Base-by-base conservation (phyloP, 1,140 invertebrate genomes). In the Scaptodrosophila lebanonensis region DNA sequence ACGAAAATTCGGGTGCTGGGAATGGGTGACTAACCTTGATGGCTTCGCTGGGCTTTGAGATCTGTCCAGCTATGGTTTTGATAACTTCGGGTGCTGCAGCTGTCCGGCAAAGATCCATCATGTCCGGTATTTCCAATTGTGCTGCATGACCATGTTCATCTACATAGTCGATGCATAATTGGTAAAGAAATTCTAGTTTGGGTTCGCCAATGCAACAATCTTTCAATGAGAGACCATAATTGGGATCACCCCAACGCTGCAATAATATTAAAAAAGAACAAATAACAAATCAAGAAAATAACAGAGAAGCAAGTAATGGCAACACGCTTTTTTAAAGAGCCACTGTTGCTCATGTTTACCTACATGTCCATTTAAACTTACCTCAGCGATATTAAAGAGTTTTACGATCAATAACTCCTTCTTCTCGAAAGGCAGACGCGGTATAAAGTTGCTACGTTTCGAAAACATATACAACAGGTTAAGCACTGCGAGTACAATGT, bases 381-480 rank as follows among this genome's bases (percentile, higher is more conserved):
- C 93, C 91, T 97, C 95, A 20, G 95, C 95, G 52, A 96, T 89
- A 84, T 95, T 92, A 60, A 92, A 93, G 8, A 96, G 89, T 77
- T 94, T 89, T n/a, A 91, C 90, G 22, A 96, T 88, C 16, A 96
- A 87, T 27, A 92, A 91, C 79, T 93, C 91, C 66, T 93, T 89
- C 73, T 94, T 94, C 40, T 94, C 93, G 72, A 89, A 90, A 70
- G 91, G 91, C 64, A 96, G 87, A 60, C 94, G 90, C 43, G 94
- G 93, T 67, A 97, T 95, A 76, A 96, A 96, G 88, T 96, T 96
- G 85, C 94, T 95, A 60, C 95, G 89, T 89, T 97, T 97, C 68
- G 95, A 96, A 87, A 97, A 97, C 90, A 97, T 96, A 87, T 96
- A 97, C 4, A 97, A 89, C 53, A 97, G 89, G 88, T 95, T 95